Evolutionary conservation across 2,888 invertebrate species (phyloP).

Genomic region (Macrosoma leucophasiata): DNA sequence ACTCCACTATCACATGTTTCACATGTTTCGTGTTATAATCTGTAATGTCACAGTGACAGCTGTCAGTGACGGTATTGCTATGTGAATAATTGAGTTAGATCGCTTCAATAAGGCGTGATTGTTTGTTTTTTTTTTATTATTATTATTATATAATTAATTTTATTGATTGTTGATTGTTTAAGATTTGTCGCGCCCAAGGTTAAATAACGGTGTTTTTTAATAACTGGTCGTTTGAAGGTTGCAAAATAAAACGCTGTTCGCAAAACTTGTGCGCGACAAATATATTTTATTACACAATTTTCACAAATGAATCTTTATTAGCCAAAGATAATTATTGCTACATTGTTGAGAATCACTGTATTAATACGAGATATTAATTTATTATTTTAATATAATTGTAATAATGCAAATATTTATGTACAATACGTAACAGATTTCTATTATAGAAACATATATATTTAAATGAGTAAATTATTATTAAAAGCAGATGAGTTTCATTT

Average conservation of each 20-base stretch:
- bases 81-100: constrained; percentile 27
- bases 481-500: constrained; percentile 36
- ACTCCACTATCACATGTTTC: too few species aligned
- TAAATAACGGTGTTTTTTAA: constrained; percentile 2
- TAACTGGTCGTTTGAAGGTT: constrained; percentile 1
- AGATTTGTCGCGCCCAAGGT: constrained; percentile 1
- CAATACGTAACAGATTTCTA: constrained; percentile 63
- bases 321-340: constrained; percentile 56
- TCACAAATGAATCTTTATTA: constrained; percentile 49
- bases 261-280: constrained; percentile 1
- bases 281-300: constrained; percentile 9
- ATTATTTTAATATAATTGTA: constrained; percentile 37
- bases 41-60: too few species aligned
- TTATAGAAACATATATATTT: constrained; percentile 66
- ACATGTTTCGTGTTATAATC: too few species aligned
- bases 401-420: constrained; percentile 40
- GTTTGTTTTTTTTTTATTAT: constrained; percentile 40
- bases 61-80: constrained; percentile 19
- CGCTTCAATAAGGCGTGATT: constrained; percentile 37
- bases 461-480: constrained; percentile 55
- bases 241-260: constrained; percentile 7
- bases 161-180: constrained; percentile 44
- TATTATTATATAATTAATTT: constrained; percentile 36
- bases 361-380: constrained; percentile 40
- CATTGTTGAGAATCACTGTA: constrained; percentile 42